Conservation (phyloP, 1,140 invertebrate genomes). For the Calycopis cecrops region DNA sequence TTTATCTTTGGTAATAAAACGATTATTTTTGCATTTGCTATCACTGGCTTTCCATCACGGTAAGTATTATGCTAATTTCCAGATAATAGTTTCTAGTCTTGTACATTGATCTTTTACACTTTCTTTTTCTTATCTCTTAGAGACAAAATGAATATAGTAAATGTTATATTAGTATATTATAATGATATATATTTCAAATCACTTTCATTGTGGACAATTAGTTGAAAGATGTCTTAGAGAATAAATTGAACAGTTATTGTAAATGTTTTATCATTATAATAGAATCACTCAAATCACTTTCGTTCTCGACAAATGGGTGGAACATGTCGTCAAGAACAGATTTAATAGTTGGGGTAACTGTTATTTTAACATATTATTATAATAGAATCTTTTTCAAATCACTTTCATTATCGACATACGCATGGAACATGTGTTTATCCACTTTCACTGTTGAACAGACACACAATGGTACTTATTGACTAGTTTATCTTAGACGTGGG, state of each 20-base stretch:
- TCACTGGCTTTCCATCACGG: constrained; percentile 6
- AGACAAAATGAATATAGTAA: too few species aligned
- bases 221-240: too few species aligned
- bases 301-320: too few species aligned
- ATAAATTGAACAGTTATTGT: too few species aligned
- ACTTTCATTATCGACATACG: constrained; percentile 24
- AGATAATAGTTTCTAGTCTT: background rate
- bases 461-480: constrained; percentile 43
- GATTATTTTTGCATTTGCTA: background rate
- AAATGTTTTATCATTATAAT: too few species aligned
- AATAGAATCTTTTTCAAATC: constrained; percentile 14
- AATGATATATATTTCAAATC: constrained; percentile 12
- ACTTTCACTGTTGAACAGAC: constrained; percentile 28
- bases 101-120: too few species aligned
- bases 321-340: too few species aligned
- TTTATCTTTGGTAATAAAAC: constrained; percentile 7
- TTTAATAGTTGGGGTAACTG: too few species aligned
- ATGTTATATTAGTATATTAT: background rate
- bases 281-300: too few species aligned
- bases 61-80: background rate
- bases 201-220: constrained; percentile 23
- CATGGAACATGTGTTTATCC: background rate
- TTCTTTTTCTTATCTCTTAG: too few species aligned
- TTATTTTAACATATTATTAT: background rate
- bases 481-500: constrained; percentile 34